Conservation (phyloP, 2,797 vertebrate species). For the Leucoraja ocellata region DNA sequence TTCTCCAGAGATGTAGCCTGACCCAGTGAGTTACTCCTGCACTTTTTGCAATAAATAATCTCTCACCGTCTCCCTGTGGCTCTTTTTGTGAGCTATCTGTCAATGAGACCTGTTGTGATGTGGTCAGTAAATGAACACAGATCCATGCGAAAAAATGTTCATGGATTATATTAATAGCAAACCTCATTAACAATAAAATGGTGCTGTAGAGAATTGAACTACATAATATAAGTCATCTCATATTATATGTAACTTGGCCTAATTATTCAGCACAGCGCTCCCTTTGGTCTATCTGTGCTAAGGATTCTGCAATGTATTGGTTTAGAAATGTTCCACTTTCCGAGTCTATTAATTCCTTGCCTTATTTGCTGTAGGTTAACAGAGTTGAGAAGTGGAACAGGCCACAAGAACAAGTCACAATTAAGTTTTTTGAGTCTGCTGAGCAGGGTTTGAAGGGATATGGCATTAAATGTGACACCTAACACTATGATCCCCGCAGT, state of each 20-base stretch:
- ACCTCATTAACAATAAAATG: not conserved
- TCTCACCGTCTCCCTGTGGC: not conserved
- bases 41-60: not conserved
- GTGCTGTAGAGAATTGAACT: not conserved
- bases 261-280: not conserved
- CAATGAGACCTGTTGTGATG: not conserved
- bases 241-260: not conserved
- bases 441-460: not conserved
- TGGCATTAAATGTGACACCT: not conserved
- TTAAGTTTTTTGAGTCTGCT: not conserved
- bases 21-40: no score
- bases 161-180: not conserved
- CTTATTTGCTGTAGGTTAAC: constrained; percentile 31
- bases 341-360: not conserved
- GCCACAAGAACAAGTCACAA: not conserved
- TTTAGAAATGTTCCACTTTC: constrained; percentile 27
- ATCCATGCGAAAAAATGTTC: not conserved
- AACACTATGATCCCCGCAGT: not conserved
- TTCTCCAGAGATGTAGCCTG: no score
- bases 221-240: not conserved
- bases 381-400: constrained; percentile 19
- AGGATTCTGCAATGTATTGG: constrained; percentile 6
- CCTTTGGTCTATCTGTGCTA: not conserved
- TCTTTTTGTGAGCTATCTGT: not conserved
- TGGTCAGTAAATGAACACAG: not conserved